These are phyloP conservation scores for Pteria penguin DNA, from an alignment of 2,888 invertebrate genomes.

Conservation along the genomic window DNA sequence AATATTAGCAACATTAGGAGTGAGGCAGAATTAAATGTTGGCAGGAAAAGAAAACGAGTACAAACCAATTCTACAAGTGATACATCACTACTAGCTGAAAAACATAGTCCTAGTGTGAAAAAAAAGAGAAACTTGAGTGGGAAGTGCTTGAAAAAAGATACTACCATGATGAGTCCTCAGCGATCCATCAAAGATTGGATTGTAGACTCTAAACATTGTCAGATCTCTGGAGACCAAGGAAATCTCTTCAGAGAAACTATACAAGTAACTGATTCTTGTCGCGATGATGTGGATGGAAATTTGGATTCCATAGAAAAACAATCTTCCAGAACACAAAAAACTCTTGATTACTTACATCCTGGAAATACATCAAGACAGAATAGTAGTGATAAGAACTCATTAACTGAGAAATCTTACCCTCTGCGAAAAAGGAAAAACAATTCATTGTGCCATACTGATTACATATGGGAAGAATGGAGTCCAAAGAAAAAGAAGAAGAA, in stretches of 20 bases:
- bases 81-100: background rate
- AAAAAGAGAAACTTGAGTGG: constrained; percentile 1
- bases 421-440: background rate
- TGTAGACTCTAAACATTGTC: constrained; percentile 2
- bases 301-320: background rate
- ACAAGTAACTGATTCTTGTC: background rate
- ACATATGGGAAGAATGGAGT: constrained; percentile 12
- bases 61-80: constrained; percentile 1
- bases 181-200: constrained; percentile 50
- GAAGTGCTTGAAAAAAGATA: constrained; percentile 5
- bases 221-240: background rate
- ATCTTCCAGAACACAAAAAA: background rate
- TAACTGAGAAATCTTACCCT: background rate
- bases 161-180: constrained; percentile 31
- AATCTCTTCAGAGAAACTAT: background rate
- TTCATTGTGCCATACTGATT: background rate
- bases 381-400: background rate
- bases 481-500: background rate
- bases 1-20: constrained; percentile 18
- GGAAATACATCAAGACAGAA: background rate
- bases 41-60: constrained; percentile 4
- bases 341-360: background rate
- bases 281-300: background rate
- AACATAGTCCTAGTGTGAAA: background rate
- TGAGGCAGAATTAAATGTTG: background rate